Percentiles rank a stretch among this genome's conserved stretches.
These are phyloP conservation scores for Galleria mellonella DNA, from an alignment of 1,140 invertebrate species.

Conservation along the genomic window DNA sequence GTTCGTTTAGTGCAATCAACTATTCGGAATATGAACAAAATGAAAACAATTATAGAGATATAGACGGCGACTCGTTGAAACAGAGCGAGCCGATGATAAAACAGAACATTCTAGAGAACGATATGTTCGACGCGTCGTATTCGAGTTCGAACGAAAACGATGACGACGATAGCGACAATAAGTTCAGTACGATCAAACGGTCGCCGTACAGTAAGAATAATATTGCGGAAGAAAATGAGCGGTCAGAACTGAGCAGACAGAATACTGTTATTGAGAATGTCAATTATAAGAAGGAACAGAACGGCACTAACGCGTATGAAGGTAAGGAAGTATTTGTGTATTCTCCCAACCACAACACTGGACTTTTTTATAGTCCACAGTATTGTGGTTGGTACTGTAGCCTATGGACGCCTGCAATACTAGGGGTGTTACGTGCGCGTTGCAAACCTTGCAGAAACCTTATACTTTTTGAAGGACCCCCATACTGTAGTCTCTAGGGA, in stretches of 20 bases:
- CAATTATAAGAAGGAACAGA: slow-evolving; percentile 59
- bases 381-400: no score
- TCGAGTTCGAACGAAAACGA: slow-evolving; percentile 75
- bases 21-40: slow-evolving; percentile 34
- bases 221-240: slow-evolving; percentile 34
- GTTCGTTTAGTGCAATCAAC: slow-evolving; percentile 49
- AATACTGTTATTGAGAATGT: slow-evolving; percentile 71
- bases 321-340: slow-evolving; percentile 23
- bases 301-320: slow-evolving; percentile 56
- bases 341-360: no score
- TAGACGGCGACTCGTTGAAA: slow-evolving; percentile 26
- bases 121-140: slow-evolving; percentile 70
- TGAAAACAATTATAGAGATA: slow-evolving; percentile 34
- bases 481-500: no score
- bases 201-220: slow-evolving; percentile 78
- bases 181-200: slow-evolving; percentile 80
- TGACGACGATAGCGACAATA: slow-evolving; percentile 77
- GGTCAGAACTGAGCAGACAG: slow-evolving; percentile 60
- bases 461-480: no score
- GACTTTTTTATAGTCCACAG: no score
- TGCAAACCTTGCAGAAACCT: no score
- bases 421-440: no score
- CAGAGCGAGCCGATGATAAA: slow-evolving; percentile 70
- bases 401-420: no score
- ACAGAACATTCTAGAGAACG: slow-evolving; percentile 72